Base-by-base conservation (phyloP, 1,140 invertebrate species). In the Pseudachorutes palmiensis region DNA sequence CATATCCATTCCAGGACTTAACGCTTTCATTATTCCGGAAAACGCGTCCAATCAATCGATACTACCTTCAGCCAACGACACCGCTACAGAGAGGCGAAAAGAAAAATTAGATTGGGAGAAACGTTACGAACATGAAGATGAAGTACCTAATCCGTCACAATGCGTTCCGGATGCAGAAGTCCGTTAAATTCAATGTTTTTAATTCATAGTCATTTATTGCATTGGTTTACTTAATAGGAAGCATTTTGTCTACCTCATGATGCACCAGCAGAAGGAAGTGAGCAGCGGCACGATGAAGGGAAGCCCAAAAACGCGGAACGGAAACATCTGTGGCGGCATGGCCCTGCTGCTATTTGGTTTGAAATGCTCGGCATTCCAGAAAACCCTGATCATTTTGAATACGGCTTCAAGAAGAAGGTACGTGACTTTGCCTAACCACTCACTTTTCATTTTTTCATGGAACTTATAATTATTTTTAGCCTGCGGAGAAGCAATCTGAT, bases 301-400 rank as follows among this genome's bases (percentile, higher is more conserved):
- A 55, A 24, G 24, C 24, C 51, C 9, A 55, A 55, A 55, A 12
- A 5, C 5, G 24, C 51, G 9, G 51, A 55, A 26, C 9, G 24
- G 51, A 55, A 55, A 22, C 51, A 55, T 55, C 24, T 71, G n/a
- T 99, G 96, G 96, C 83, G 97, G 24, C 96, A 92, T 78, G 97
- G 97, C 0, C 97, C 97, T 0, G 94, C 96, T 0, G 91, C 97
- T 78, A 85, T 97, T 49, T 72, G 71, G 71, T 97, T 96, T 76
- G 94, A 98, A 75, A 94, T 94, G 88, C 79, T 97, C 24, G 90
- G 89, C 74, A 91, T 98, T 16, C 88, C 94, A 5, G 90, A 95
- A 76, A 91, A 88, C 41, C 94, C 92, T 0, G 91, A 95, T 55
- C 88, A 88, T 24, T 98, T 98, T 78, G 92, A 97, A 79, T 98